phyloP scores from a whole-genome alignment of 2,797 vertebrate species.

The Danio jaintianensis region DNA sequence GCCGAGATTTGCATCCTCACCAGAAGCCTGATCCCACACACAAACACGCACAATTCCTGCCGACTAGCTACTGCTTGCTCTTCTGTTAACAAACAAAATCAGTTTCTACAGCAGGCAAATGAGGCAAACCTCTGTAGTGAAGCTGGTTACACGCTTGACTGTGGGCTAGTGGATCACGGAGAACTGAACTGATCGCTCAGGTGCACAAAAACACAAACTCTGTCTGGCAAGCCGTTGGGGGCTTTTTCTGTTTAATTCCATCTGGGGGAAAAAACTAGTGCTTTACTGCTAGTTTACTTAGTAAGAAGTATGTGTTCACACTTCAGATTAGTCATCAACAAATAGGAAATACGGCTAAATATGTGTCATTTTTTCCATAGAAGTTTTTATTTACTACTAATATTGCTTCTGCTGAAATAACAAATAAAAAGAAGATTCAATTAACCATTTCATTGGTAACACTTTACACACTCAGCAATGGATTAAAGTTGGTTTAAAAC shows the following conservation, averaged over 20 bases:
- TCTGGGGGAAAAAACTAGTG: not conserved
- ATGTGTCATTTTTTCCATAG: too few relatives aligned
- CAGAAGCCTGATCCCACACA: conserved; percentile 65
- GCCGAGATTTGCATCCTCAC: conserved; percentile 80
- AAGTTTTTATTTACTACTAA: too few relatives aligned
- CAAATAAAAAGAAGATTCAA: too few relatives aligned
- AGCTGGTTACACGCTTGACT: conserved; percentile 83
- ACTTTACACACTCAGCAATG: too few relatives aligned
- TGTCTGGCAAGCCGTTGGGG: not conserved
- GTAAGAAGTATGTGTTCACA: too few relatives aligned
- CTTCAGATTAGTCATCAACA: not conserved
- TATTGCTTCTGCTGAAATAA: too few relatives aligned
- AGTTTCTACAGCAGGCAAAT: conserved; percentile 80
- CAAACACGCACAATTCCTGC: conserved; percentile 55
- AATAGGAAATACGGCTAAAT: too few relatives aligned
- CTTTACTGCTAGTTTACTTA: not conserved
- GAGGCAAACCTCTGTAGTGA: conserved; percentile 75
- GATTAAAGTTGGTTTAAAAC: too few relatives aligned
- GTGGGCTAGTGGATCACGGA: conserved; percentile 81
- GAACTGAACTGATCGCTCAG: conserved; percentile 63
- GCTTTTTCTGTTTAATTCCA: not conserved
- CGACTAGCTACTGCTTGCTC: conserved; percentile 62
- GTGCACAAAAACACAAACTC: not conserved
- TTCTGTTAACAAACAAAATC: conserved; percentile 79
- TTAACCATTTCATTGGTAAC: too few relatives aligned